A percentile compares a stretch with the other conserved stretches of the same genome.
Conservation (phyloP, 2,797 vertebrate genomes). For the Pseudochromis fuscus region DNA sequence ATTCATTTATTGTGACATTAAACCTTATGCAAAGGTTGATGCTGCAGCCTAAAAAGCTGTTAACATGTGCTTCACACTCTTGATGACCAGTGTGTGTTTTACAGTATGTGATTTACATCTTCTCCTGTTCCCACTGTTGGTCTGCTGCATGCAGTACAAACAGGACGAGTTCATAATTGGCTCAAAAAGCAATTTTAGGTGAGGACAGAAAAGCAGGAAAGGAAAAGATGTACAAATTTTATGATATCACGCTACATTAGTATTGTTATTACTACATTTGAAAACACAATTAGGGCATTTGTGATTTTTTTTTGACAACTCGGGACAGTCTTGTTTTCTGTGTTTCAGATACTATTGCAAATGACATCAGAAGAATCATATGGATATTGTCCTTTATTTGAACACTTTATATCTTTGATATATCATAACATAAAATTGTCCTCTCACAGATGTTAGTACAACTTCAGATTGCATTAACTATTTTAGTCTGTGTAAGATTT, state of each 20-base stretch:
- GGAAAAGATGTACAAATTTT: background rate
- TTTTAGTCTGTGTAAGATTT: no score
- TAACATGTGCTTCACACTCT: conserved; percentile 21
- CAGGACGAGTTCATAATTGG: background rate
- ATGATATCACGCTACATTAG: no score
- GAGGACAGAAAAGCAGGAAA: background rate
- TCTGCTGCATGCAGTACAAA: background rate
- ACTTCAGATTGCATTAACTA: background rate
- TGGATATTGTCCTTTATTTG: conserved; percentile 15
- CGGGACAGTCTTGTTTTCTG: no score
- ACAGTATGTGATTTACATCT: conserved; percentile 21
- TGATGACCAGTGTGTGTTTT: conserved; percentile 15
- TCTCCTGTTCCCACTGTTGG: conserved; percentile 17
- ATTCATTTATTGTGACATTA: no score
- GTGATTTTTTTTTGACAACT: no score
- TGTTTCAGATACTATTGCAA: no score
- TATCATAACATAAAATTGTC: no score
- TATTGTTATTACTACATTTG: no score
- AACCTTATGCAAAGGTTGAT: no score
- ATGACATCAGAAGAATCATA: no score
- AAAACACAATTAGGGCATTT: no score
- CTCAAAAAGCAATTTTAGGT: background rate
- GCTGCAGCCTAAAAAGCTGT: conserved; percentile 10
- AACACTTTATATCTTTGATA: background rate
- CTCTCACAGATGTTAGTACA: background rate